Evolutionary conservation across 2,888 invertebrate genomes (phyloP).

Genomic region (Eretmocerus hayati): DNA sequence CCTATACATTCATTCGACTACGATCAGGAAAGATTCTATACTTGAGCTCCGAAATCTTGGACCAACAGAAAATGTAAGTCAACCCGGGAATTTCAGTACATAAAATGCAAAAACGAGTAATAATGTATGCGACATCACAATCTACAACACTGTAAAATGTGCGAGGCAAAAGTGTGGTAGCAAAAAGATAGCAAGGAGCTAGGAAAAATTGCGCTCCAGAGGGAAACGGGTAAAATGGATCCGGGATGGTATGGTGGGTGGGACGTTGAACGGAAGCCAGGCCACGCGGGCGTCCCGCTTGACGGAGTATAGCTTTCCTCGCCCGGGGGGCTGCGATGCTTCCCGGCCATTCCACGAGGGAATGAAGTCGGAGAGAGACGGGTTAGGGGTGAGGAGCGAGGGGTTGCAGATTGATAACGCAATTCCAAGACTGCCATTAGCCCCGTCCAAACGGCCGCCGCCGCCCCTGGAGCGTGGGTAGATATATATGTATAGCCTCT

Average conservation of each 20-base stretch:
- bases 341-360: too few species aligned
- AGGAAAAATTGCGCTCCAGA: slow-evolving; percentile 4
- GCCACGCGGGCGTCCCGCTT: too few species aligned
- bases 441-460: slow-evolving; percentile 36
- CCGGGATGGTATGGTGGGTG: too few species aligned
- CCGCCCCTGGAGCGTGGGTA: slow-evolving; percentile 11
- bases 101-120: slow-evolving; percentile 43
- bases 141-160: slow-evolving; percentile 22
- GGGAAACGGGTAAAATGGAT: slow-evolving; percentile 4
- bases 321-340: background rate
- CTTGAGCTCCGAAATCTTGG: too few species aligned
- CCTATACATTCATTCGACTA: too few species aligned
- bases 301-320: too few species aligned
- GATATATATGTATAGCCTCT: too few species aligned
- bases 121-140: slow-evolving; percentile 14
- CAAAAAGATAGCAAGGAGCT: too few species aligned
- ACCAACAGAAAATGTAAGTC: background rate
- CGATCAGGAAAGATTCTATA: background rate
- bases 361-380: slow-evolving; percentile 38
- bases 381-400: slow-evolving; percentile 26
- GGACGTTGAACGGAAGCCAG: too few species aligned
- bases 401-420: slow-evolving; percentile 47
- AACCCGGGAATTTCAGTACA: slow-evolving; percentile 21
- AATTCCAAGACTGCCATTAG: slow-evolving; percentile 48
- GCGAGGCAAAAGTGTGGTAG: slow-evolving; percentile 1